phyloP scores from a whole-genome alignment of 2,113 vertebrate genomes.

The Malaclemys terrapin region DNA sequence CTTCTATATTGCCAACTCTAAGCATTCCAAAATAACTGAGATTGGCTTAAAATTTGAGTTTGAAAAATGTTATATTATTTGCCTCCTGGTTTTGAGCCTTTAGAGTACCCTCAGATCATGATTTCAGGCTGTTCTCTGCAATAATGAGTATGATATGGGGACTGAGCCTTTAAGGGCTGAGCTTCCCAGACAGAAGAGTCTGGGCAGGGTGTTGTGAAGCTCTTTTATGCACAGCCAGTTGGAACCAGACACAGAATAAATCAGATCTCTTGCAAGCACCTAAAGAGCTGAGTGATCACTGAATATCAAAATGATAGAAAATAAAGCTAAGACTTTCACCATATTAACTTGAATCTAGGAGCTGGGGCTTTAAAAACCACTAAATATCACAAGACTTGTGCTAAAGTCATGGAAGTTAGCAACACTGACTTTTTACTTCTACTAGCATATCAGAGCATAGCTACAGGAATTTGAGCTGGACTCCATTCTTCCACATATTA shows the following conservation, averaged over 20 bases:
- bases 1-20: too few relatives aligned
- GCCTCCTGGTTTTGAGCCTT: too few relatives aligned
- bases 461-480: neutral
- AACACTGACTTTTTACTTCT: neutral
- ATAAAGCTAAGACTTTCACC: neutral
- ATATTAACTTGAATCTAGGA: neutral
- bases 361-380: neutral
- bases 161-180: too few relatives aligned
- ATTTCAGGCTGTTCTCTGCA: neutral
- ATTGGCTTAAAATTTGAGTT: too few relatives aligned
- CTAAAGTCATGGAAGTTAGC: neutral
- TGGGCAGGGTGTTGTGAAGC: too few relatives aligned
- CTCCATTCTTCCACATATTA: neutral
- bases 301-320: neutral
- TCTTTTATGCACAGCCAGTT: too few relatives aligned
- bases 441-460: neutral
- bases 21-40: too few relatives aligned
- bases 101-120: neutral
- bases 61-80: too few relatives aligned
- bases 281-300: too few relatives aligned
- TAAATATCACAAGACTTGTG: neutral
- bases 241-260: too few relatives aligned
- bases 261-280: too few relatives aligned
- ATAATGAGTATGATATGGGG: neutral
- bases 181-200: too few relatives aligned